Evolutionary conservation across 2,797 vertebrate species (phyloP).

Genomic region (Ceryle rudis): DNA sequence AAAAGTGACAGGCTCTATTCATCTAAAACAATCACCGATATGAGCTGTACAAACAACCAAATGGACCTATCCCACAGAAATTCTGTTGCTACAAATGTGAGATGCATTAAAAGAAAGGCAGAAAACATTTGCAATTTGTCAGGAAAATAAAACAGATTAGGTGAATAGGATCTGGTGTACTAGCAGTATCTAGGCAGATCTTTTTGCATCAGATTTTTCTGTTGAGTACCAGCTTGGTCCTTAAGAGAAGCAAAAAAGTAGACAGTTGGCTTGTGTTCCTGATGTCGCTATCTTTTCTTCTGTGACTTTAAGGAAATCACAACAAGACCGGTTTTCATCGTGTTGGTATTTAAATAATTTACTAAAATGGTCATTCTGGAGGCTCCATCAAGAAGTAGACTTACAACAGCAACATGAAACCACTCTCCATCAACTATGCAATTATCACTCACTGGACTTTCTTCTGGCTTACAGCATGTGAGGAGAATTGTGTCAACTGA

Average conservation of each 20-base stretch:
- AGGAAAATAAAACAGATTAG: background rate
- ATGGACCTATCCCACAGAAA: background rate
- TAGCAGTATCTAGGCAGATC: background rate
- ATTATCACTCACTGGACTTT: background rate
- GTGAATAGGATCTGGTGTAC: background rate
- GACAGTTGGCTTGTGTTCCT: background rate
- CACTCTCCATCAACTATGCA: background rate
- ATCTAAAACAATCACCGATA: constrained; percentile 1
- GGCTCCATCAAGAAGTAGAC: background rate
- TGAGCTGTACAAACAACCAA: background rate
- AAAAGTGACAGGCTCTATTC: constrained; percentile 49
- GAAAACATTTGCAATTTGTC: background rate
- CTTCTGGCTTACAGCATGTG: background rate
- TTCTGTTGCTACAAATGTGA: background rate
- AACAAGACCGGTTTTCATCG: background rate
- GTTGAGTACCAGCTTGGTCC: background rate
- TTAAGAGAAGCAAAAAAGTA: background rate
- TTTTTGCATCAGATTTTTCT: background rate
- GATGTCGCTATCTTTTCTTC: background rate
- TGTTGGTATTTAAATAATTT: background rate
- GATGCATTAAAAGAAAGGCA: background rate
- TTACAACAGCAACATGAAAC: background rate
- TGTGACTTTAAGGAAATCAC: background rate
- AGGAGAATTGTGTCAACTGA: background rate
- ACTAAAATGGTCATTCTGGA: background rate